A percentile compares a stretch with the other conserved stretches of the same genome.
Evolutionary conservation across 2,797 vertebrate genomes (phyloP).

Genomic region (Bradypodion ventrale): DNA sequence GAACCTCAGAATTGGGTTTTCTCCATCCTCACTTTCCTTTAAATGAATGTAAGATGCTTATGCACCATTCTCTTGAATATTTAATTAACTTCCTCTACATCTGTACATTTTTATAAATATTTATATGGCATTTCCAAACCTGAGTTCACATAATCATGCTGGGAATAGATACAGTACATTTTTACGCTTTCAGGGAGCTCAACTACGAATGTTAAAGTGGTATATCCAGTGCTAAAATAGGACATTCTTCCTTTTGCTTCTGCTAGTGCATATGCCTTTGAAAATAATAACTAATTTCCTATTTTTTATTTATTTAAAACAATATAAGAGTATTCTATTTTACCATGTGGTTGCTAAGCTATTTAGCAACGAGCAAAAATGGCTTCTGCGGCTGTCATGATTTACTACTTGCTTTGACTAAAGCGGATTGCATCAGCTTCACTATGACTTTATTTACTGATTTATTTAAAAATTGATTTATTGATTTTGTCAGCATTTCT

Average conservation of each 20-base stretch:
- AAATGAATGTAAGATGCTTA: conserved; percentile 5
- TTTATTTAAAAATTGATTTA: no score
- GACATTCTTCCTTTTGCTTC: conserved; percentile 10
- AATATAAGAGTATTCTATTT: neutral
- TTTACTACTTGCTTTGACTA: no score
- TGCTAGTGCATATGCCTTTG: neutral
- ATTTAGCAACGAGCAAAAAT: neutral
- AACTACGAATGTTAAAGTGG: conserved; percentile 36
- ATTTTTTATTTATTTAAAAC: conserved; percentile 10
- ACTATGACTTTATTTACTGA: no score
- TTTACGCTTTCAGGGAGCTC: neutral
- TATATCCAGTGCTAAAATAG: conserved; percentile 36
- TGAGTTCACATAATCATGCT: conserved; percentile 15
- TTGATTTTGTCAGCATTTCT: no score
- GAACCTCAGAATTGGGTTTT: conserved; percentile 4
- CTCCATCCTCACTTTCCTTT: neutral
- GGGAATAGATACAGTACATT: neutral
- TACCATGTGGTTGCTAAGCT: neutral
- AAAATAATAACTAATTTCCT: conserved; percentile 11
- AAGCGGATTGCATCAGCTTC: no score
- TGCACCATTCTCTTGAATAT: conserved; percentile 22
- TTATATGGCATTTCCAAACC: conserved; percentile 4
- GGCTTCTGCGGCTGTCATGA: neutral
- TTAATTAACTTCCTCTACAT: conserved; percentile 20
- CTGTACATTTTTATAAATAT: conserved; percentile 30